Conservation (phyloP, 2,888 invertebrate species). For the Beris morrisii region DNA sequence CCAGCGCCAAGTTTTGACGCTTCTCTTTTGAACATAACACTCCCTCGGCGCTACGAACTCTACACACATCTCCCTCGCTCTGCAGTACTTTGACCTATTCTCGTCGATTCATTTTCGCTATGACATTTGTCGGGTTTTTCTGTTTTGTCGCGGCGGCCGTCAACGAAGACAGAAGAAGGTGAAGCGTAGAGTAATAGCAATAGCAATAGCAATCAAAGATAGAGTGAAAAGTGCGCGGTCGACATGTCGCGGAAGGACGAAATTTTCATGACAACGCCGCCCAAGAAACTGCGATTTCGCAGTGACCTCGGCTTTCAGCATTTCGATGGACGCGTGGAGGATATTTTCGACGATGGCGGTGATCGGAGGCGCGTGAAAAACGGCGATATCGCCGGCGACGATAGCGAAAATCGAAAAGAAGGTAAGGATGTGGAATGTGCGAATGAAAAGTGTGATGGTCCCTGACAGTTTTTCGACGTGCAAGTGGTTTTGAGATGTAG, state of each 20-base stretch:
- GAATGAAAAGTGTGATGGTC: neutral
- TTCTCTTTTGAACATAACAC: too few species aligned
- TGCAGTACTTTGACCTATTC: too few species aligned
- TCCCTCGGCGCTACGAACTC: too few species aligned
- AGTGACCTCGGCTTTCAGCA: slow-evolving; percentile 53
- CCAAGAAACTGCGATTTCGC: slow-evolving; percentile 59
- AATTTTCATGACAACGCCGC: slow-evolving; percentile 44
- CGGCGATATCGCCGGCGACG: slow-evolving; percentile 35
- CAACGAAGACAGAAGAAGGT: neutral
- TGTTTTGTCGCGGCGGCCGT: too few species aligned
- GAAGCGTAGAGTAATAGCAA: slow-evolving; percentile 2
- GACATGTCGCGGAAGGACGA: slow-evolving; percentile 43
- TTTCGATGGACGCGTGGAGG: slow-evolving; percentile 45
- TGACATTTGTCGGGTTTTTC: too few species aligned
- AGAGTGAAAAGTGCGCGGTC: neutral
- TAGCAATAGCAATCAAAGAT: neutral
- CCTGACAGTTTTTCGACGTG: neutral
- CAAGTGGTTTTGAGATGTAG: too few species aligned
- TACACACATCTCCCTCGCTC: too few species aligned
- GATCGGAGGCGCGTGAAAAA: slow-evolving; percentile 39
- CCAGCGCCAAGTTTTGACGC: too few species aligned
- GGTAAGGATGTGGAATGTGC: slow-evolving; percentile 8
- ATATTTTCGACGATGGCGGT: slow-evolving; percentile 44
- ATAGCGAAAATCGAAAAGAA: slow-evolving; percentile 18
- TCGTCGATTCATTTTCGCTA: too few species aligned